Evolutionary conservation across 2,888 invertebrate genomes (phyloP), one percentile per base, ranked within the genome.

Genomic region (Aromia moschata): DNA sequence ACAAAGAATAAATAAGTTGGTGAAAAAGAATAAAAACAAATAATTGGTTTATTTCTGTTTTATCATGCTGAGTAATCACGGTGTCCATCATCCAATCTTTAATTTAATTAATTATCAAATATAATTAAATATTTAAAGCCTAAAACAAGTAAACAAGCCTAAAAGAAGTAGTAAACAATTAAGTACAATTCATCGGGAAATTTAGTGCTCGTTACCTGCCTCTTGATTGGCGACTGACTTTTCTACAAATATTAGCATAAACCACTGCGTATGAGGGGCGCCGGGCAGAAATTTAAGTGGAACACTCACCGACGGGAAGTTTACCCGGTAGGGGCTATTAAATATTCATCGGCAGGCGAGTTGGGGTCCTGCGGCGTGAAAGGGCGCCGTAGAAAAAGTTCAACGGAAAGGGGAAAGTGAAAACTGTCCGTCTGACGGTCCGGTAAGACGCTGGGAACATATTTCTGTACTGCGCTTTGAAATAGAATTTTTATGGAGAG

Each of bases 271-370:
- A 12, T 20, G 20, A 4, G n/a, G 44, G 30, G 20, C 17, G 5
- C 3, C 9, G 38, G 37, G 44, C 43, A 12, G 16, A 14, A 36
- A 44, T 56, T 18, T 45, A 40, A 46, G 40, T 56, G 45, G 46
- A 46, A 25, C 46, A 40, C 45, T 56, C 30, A 33, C 20, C 37
- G 40, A 45, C 52, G 53, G 59, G 59, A 59, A 55, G 41, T 49
- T 55, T 44, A 36, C 59, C 40, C 37, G 47, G 44, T 47, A 46
- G 12, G 47, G 41, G 36, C 25, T 53, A 59, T 62, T 62, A 62
- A 62, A 58, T 54, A 62, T 62, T 62, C 54, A 62, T 56, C 41
- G 59, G 37, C 41, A 33, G 37, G 38, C 33, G 31, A 10, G 40
- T 20, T n/a, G 25, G 25, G 14, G 46, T 46, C 33, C 46, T 11